Evolutionary conservation across 2,113 vertebrate species (phyloP).

Genomic region (Anoura caudifer): DNA sequence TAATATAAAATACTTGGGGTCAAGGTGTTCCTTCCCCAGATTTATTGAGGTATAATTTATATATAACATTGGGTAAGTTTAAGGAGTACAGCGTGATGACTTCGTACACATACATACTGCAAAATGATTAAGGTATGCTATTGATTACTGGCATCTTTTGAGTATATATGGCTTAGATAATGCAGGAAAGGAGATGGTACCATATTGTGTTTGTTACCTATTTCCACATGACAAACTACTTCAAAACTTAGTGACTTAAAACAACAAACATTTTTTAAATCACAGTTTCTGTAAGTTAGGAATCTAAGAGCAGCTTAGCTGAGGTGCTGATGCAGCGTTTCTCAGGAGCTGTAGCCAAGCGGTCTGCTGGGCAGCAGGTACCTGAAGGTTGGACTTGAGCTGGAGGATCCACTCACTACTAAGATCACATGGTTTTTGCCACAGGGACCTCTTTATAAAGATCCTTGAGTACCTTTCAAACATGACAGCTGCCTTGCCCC

Average conservation of each 20-base stretch:
- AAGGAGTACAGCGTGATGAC: neutral
- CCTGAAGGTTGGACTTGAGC: neutral
- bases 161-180: neutral
- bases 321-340: neutral
- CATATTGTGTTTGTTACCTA: neutral
- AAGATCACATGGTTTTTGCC: neutral
- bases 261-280: neutral
- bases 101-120: neutral
- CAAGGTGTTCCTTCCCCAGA: neutral
- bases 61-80: neutral
- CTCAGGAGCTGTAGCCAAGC: neutral
- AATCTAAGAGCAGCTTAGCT: neutral
- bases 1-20: neutral
- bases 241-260: neutral
- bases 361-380: neutral
- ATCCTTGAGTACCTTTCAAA: neutral
- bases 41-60: neutral
- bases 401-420: neutral
- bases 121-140: neutral
- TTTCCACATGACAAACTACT: neutral
- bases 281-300: neutral
- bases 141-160: neutral
- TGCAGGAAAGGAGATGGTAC: neutral
- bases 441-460: neutral
- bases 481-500: neutral